Base-by-base conservation (phyloP, 2,113 vertebrate genomes). In the Mesocricetus auratus region DNA sequence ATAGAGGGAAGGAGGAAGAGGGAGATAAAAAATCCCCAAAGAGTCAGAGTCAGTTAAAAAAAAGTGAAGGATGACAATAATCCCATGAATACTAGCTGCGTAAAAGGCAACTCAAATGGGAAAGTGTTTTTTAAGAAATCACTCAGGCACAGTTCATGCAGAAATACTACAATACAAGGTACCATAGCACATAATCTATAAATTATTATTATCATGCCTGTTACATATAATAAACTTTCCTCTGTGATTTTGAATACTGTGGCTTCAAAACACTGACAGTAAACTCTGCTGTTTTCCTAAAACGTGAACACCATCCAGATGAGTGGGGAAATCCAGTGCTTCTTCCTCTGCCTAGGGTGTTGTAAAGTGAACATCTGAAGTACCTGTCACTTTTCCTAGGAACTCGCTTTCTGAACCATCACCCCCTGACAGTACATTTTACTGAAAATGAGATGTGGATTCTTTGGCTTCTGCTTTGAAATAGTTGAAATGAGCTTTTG, bases 401-500 rank as follows among this genome's bases (percentile, higher is more conserved):
- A 60, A 71, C 82, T 7, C 36, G 33, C 58, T 82, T 78, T 60
- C n/a, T 77, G 39, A 86, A 64, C 60, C 39, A 50, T 74, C 13
- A 5, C 90, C 29, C n/a, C 39, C 83, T 87, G 81, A 78, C 47
- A 94, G 12, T 89, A 64, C 9, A 21, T 62, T 90, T 96, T 79
- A 88, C 29, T 39, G 77, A 87, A 89, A 96, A 89, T 82, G 62
- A 36, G 21, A 74, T 81, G 2, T 73, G 64, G 79, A 33, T 42
- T 50, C 7, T 21, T 79, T 79, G 1, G 58, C 68, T 96, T 92
- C 79, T 21, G 26, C 42, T 94, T 71, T 89, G 62, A 50, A 64
- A 69, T 69, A 82, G 50, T 69, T 89, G 15, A 77, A 94, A 74
- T 91, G 66, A 96, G 16, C 19, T 75, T 96, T 92, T 86, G 93